Percentiles rank a stretch among this genome's conserved stretches.
phyloP scores from a whole-genome alignment of 2,888 invertebrate genomes.

The Tetheella fluctuosa region DNA sequence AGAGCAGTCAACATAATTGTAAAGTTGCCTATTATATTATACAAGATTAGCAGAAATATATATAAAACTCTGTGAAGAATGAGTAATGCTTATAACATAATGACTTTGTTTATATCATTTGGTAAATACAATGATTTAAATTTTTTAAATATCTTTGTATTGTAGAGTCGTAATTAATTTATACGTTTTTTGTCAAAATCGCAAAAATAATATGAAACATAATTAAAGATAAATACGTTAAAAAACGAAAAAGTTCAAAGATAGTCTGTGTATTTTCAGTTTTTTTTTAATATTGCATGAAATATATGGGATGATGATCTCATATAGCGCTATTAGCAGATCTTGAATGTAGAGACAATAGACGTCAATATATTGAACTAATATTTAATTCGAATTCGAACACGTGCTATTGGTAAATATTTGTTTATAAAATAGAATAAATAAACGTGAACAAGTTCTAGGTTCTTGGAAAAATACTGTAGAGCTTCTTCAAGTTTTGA shows the following conservation, averaged over 20 bases:
- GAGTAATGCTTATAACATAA: background rate
- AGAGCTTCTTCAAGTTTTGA: no score
- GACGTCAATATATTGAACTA: background rate
- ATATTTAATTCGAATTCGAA: background rate
- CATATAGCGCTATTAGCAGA: constrained; percentile 4
- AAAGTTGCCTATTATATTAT: background rate
- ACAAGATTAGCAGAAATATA: background rate
- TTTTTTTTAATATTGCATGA: background rate
- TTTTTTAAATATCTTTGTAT: background rate
- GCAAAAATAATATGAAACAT: background rate
- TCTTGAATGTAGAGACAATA: background rate
- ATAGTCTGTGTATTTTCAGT: background rate
- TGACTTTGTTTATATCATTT: background rate
- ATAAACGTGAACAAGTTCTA: no score
- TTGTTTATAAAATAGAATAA: background rate
- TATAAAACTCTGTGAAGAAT: background rate
- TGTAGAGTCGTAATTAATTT: background rate
- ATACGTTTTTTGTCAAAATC: background rate
- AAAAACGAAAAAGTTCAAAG: background rate
- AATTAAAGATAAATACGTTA: background rate
- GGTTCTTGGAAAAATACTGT: no score
- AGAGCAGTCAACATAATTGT: background rate
- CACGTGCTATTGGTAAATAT: no score
- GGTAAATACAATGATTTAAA: background rate
- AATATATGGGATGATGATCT: background rate